phyloP scores from a whole-genome alignment of 2,888 invertebrate genomes.

The Fragum fragum region DNA sequence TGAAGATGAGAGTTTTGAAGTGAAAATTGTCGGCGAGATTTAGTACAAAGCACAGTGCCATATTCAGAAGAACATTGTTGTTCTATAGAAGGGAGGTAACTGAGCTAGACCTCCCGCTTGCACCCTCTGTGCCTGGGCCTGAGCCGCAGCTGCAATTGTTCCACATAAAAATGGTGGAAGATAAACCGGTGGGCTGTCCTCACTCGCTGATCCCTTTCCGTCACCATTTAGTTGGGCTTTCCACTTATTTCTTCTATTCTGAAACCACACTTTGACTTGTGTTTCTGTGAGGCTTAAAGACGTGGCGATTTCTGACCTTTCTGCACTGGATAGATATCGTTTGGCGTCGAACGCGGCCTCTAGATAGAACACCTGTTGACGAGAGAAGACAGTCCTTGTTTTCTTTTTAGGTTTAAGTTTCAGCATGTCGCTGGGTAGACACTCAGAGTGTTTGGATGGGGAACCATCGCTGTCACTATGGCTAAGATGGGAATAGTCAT shows the following conservation, averaged over 20 bases:
- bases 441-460: slow-evolving; percentile 17
- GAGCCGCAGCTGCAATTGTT: slow-evolving; percentile 47
- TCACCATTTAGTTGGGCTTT: slow-evolving; percentile 72
- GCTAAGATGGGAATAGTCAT: neutral
- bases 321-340: slow-evolving; percentile 72
- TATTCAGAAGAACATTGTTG: slow-evolving; percentile 46
- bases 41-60: too few species aligned
- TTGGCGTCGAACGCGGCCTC: slow-evolving; percentile 75
- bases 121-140: slow-evolving; percentile 21
- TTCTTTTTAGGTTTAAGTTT: slow-evolving; percentile 70
- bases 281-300: slow-evolving; percentile 72
- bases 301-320: slow-evolving; percentile 72
- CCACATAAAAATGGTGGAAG: slow-evolving; percentile 63
- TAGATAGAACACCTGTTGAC: slow-evolving; percentile 74
- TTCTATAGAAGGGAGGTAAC: slow-evolving; percentile 41
- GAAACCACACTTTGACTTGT: slow-evolving; percentile 77
- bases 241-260: slow-evolving; percentile 75
- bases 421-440: neutral
- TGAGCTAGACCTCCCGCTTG: slow-evolving; percentile 33
- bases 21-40: too few species aligned
- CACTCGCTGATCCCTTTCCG: slow-evolving; percentile 45
- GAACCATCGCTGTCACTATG: slow-evolving; percentile 13
- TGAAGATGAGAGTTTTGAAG: too few species aligned
- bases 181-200: slow-evolving; percentile 54
- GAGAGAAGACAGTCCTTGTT: slow-evolving; percentile 74